Evolutionary conservation across 2,797 vertebrate species (phyloP), one percentile per base, ranked within the genome.

Genomic region (Yasuhikotakia modesta): DNA sequence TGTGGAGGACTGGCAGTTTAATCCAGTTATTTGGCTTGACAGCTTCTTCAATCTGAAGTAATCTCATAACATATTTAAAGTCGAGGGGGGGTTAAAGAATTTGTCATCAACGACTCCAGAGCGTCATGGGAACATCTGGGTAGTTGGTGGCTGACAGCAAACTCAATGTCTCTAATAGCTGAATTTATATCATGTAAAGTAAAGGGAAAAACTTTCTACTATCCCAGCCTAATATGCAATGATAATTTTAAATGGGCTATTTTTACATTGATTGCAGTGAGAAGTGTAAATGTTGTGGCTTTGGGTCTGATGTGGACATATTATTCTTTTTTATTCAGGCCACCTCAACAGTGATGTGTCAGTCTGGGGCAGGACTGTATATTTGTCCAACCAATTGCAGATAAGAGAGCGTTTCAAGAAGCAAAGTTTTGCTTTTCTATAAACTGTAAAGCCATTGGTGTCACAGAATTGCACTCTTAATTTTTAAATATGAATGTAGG

Each of bases 21-120:
- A 50, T 79, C 24, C 61, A 67, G 12, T 71, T 78, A 55, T 60
- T 58, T 64, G 27, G 27, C 32, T 52, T 64, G 45, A 48, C 58
- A 64, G 48, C 17, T 66, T 21, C 10, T 57, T 32, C 43, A 32
- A 39, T 66, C 35, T 66, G 14, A 4, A 43, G 64, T 43, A 66
- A 66, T 66, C 35, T 16, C 14, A 66, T 66, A 66, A 66, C 16
- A 66, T 21, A 46, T 66, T 70, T 39, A 70, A 43, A 35, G 27
- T n/a, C n/a, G 27, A 27, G 7, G 17, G 35, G 8, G n/a, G 19
- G 52, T 53, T 70, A 70, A 32, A 53, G 6, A 70, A 57, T 55
- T 55, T 55, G 68, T 70, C 13, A 55, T 10, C 30, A 55, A 70
- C 1, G n/a, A 39, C 32, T 60, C 5, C 12, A 55, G 2, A 22